Base-by-base conservation (phyloP, 2,113 vertebrate species). In the Galeopterus variegatus region DNA sequence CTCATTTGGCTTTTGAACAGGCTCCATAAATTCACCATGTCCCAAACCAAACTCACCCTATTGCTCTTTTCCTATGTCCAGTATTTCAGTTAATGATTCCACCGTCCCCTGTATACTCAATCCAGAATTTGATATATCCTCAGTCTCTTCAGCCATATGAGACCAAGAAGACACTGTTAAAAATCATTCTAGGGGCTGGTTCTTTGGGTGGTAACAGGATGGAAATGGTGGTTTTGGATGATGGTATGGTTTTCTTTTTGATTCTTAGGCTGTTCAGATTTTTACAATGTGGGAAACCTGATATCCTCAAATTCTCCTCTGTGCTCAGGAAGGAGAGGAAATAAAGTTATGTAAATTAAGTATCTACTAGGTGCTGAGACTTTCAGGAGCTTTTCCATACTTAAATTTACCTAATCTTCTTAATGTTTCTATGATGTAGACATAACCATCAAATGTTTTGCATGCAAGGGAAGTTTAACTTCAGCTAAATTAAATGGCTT, bases 291-390 rank as follows among this genome's bases (percentile, higher is more conserved):
- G 83, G 73, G n/a, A 45, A 88, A 52, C 50, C 31, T 95, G 88
- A 81, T 28, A 65, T 81, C 36, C 41, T 76, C 12, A 65, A 45
- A 31, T 64, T 93, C n/a, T 92, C 52, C 65, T 48, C 65, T 88
- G 60, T 77, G 65, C 24, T 96, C 64, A 75, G 28, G 18, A 91
- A 96, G 58, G 31, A 58, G 76, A 52, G n/a, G 60, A 65, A 52
- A 87, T 60, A 80, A 67, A 14, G 60, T 96, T 17, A 69, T 60
- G 19, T 72, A 96, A 95, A 97, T 77, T 75, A 94, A 72, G 8
- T 76, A 79, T 87, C 54, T 58, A 12, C 10, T 24, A 86, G 45
- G 64, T 81, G 76, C 50, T 65, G 82, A 72, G 60, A 28, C 21
- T 93, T 84, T 81, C 36, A 89, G 80, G 80, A 92, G 31, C 28